These are phyloP conservation scores for Scopus umbretta DNA, from an alignment of 2,113 vertebrate genomes.

Conservation along the genomic window DNA sequence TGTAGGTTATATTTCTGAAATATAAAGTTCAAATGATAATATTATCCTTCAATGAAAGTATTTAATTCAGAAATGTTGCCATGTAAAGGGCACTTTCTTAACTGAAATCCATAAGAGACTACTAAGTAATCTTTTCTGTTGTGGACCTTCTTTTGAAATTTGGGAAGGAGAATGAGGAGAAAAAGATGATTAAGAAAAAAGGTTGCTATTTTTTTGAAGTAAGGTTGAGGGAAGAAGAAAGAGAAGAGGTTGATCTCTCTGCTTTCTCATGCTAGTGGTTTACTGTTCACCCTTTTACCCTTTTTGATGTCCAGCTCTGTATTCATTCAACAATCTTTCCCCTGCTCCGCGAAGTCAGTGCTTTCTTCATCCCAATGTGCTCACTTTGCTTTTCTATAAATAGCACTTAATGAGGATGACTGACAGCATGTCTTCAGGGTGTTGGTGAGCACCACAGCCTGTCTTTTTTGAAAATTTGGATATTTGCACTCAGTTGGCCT, in stretches of 20 bases:
- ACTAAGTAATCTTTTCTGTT: not conserved
- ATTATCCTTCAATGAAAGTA: not conserved
- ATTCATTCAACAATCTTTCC: not conserved
- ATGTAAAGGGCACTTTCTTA: not conserved
- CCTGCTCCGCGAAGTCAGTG: not conserved
- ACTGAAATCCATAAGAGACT: not conserved
- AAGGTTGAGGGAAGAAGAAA: not conserved
- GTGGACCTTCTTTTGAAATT: not conserved
- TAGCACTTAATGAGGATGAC: not conserved
- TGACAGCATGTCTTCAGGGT: not conserved
- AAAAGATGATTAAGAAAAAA: not conserved
- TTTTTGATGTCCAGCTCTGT: not conserved
- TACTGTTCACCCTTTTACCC: not conserved
- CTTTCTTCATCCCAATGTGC: not conserved
- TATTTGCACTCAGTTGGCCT: not conserved
- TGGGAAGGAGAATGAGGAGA: not conserved
- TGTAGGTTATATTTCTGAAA: not conserved
- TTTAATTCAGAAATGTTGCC: not conserved
- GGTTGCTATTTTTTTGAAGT: not conserved
- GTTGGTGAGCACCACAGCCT: not conserved
- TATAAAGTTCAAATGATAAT: not conserved
- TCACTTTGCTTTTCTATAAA: not conserved
- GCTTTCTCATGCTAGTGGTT: not conserved
- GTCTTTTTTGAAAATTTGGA: not conserved
- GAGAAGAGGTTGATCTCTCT: not conserved